phyloP scores from a whole-genome alignment of 2,888 invertebrate species.

The Bursaphelenchus okinawaensis region DNA sequence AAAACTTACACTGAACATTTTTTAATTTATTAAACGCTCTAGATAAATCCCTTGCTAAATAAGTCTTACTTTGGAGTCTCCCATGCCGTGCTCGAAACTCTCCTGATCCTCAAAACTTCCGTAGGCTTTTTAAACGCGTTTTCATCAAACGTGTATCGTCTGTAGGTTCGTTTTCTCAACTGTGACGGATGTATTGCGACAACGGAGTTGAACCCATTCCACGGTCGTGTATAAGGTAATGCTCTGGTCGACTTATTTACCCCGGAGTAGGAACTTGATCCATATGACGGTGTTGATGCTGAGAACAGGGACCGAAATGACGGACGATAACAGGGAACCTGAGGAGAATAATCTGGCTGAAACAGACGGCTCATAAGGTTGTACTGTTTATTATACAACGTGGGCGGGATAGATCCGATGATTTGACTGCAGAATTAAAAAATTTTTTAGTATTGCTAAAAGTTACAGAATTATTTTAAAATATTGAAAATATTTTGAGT shows the following conservation, averaged over 20 bases:
- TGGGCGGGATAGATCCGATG: no score
- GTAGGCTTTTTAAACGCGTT: neutral
- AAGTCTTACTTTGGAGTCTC: constrained; percentile 18
- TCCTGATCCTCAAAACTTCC: constrained; percentile 6
- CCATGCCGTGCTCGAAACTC: constrained; percentile 19
- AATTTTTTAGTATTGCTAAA: no score
- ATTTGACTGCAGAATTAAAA: no score
- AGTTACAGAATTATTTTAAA: no score
- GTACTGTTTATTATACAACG: no score
- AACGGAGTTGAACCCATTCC: constrained; percentile 13
- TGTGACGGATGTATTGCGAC: constrained; percentile 10
- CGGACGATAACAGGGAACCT: neutral
- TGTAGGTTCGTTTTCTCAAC: neutral
- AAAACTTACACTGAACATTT: no score
- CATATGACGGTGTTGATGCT: neutral
- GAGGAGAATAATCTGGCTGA: neutral
- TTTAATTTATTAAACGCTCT: neutral
- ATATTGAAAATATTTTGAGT: no score
- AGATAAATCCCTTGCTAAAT: neutral
- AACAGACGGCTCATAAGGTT: neutral
- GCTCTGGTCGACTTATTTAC: neutral
- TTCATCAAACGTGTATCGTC: constrained; percentile 4
- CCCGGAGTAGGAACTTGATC: neutral
- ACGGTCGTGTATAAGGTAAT: constrained; percentile 1
- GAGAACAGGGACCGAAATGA: neutral